Evolutionary conservation across 2,797 vertebrate species (phyloP), one percentile per base, ranked within the genome.

Genomic region (Hypotaenidia philippensis): DNA sequence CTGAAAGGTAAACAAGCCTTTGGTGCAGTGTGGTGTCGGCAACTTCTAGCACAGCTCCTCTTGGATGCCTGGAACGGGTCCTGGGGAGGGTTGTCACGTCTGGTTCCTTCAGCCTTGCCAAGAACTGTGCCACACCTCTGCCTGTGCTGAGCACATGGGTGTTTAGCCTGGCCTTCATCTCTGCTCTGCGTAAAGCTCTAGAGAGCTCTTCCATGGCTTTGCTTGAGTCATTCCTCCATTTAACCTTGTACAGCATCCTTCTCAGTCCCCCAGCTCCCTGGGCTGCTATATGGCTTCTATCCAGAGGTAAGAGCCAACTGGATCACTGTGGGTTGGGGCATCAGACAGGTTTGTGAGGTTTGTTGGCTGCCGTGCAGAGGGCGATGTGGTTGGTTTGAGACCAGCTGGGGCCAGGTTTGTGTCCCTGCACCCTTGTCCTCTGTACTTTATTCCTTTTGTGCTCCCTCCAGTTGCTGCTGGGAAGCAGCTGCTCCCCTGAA

Each of bases 21-120:
- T 61, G 32, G 23, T 2, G 14, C 8, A 3, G 19, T 26, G 25
- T 70, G 44, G 21, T 45, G 5, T 45, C 22, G 45, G 9, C 38
- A 38, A 6, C 16, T 70, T 56, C 32, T 40, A n/a, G 25, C 29
- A 20, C 14, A 31, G 13, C 32, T 65, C 31, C 53, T 32, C 40
- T 56, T 40, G 32, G 57, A 36, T 66, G 32, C 56, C 25, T 53
- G 21, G 18, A 22, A 27, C 20, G 61, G 19, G 23, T 40, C 34
- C 20, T 41, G 29, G 1, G 3, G 40, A 49, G 47, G 29, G 74
- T 4, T 10, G 4, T 49, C 29, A 3, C 0, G 1, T 64, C 27
- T 93, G 55, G 50, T 12, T 76, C 25, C 36, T 56, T 44, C 60
- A 38, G 26, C 44, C 84, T 44, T 19, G n/a, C 14, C 50, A 2